These are phyloP conservation scores for Engystomops pustulosus DNA, from an alignment of 2,113 vertebrate species.

Conservation along the genomic window DNA sequence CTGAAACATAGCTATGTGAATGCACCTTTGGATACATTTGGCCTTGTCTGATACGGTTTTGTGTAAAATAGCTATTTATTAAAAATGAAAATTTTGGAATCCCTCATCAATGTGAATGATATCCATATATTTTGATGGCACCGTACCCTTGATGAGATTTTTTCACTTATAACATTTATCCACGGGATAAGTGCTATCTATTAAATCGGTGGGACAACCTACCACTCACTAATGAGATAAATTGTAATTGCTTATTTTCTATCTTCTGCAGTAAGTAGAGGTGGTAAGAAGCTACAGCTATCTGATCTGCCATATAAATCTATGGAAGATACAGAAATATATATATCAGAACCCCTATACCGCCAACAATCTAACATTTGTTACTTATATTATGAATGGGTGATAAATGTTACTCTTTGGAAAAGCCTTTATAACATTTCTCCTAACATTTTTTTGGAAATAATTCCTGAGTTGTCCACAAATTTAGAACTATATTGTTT, in stretches of 20 bases:
- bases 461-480: not conserved
- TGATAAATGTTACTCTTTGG: too few species aligned
- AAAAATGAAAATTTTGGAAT: not conserved
- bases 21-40: not conserved
- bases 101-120: slow-evolving; percentile 37
- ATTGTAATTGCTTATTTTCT: not conserved
- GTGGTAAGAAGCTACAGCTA: too few species aligned
- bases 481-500: not conserved
- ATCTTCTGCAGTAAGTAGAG: too few species aligned
- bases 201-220: not conserved
- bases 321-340: too few species aligned
- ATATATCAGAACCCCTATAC: too few species aligned
- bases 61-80: slow-evolving; percentile 16
- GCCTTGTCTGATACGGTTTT: slow-evolving; percentile 21
- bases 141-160: not conserved
- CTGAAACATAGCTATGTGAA: not conserved
- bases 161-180: not conserved
- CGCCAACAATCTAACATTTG: too few species aligned
- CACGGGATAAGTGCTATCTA: not conserved
- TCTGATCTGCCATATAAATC: too few species aligned
- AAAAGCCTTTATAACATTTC: too few species aligned
- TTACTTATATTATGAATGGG: too few species aligned
- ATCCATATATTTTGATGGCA: not conserved
- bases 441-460: not conserved
- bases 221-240: not conserved